phyloP scores from a whole-genome alignment of 2,888 invertebrate species.

The Lepeophtheirus nordmannii region DNA sequence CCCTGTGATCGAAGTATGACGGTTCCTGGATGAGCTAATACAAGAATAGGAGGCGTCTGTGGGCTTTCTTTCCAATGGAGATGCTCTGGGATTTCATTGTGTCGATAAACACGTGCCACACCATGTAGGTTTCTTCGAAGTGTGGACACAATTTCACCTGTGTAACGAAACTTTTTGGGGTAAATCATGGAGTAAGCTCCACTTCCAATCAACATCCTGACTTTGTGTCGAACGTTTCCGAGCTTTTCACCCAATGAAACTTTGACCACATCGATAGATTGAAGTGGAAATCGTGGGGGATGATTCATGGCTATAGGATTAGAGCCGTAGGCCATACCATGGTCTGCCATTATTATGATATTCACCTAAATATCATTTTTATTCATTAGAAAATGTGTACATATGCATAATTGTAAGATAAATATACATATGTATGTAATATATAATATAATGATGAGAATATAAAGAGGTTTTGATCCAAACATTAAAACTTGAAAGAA shows the following conservation, averaged over 20 bases:
- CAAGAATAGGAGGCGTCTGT: constrained; percentile 35
- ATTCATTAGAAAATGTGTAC: too few species aligned
- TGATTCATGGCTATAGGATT: constrained; percentile 4
- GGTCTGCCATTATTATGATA: constrained; percentile 34
- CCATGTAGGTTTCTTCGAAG: constrained; percentile 29
- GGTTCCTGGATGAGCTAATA: constrained; percentile 35
- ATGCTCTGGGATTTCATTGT: constrained; percentile 35
- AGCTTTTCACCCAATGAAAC: constrained; percentile 1
- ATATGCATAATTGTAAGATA: too few species aligned
- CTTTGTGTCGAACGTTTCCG: neutral
- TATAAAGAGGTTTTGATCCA: too few species aligned
- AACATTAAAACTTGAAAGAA: too few species aligned
- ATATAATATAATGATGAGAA: too few species aligned
- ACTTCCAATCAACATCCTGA: constrained; percentile 16
- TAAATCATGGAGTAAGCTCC: constrained; percentile 20
- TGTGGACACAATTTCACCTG: neutral
- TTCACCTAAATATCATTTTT: constrained; percentile 29
- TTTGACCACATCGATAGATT: neutral
- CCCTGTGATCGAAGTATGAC: constrained; percentile 19
- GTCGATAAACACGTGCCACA: constrained; percentile 33
- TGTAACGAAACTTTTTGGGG: neutral
- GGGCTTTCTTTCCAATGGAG: constrained; percentile 36
- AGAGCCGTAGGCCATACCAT: constrained; percentile 33
- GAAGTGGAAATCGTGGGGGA: neutral
- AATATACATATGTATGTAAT: too few species aligned